These are phyloP conservation scores for Enteromius treurensis DNA, from an alignment of 2,797 vertebrate species.

Conservation along the genomic window DNA sequence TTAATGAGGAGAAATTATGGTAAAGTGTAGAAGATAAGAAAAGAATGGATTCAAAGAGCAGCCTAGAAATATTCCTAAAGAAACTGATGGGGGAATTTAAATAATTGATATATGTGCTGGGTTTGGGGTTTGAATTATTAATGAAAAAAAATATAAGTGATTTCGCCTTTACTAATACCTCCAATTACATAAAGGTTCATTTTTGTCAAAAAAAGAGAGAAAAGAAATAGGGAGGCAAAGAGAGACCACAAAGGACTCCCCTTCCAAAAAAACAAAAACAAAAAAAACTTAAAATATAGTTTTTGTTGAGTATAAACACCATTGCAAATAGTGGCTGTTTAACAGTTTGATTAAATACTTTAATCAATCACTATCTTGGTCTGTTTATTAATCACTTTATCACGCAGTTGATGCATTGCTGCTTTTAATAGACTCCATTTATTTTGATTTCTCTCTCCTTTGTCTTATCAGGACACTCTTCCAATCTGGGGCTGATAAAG, in stretches of 20 bases:
- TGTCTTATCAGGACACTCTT: slow-evolving; percentile 94
- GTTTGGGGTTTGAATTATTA: slow-evolving; percentile 12
- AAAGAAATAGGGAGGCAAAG: background rate
- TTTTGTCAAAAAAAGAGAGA: background rate
- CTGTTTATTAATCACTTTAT: slow-evolving; percentile 99
- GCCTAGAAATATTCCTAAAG: slow-evolving; percentile 15
- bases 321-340: slow-evolving; percentile 77
- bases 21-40: slow-evolving; percentile 51
- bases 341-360: slow-evolving; percentile 99
- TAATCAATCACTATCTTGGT: slow-evolving; percentile 98
- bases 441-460: slow-evolving; percentile 99
- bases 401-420: slow-evolving; percentile 99
- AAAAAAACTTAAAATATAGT: slow-evolving; percentile 56
- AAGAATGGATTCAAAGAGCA: slow-evolving; percentile 49
- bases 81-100: slow-evolving; percentile 1
- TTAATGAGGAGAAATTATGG: slow-evolving; percentile 60
- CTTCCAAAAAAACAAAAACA: slow-evolving; percentile 34
- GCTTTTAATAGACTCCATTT: slow-evolving; percentile 99
- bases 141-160: slow-evolving; percentile 4
- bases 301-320: slow-evolving; percentile 65
- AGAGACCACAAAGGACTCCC: slow-evolving; percentile 15
- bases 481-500: slow-evolving; percentile 95
- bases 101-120: slow-evolving; percentile 14
- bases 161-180: slow-evolving; percentile 41
- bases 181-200: slow-evolving; percentile 19